Evolutionary conservation across 2,797 vertebrate genomes (phyloP), one percentile per base, ranked within the genome.

Genomic region (Thamnophis elegans): DNA sequence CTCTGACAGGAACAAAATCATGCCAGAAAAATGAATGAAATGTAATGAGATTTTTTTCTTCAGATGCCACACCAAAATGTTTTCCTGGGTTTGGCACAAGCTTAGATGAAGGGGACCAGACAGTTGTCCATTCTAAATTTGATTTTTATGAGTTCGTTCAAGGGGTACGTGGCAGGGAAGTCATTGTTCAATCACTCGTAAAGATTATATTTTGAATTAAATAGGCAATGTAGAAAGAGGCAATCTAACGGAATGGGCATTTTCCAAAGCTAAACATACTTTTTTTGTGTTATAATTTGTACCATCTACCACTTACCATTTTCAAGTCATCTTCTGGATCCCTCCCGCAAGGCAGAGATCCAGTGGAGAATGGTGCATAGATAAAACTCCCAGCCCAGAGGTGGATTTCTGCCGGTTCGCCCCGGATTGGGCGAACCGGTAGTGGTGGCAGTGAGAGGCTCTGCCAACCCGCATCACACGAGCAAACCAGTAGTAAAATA

Each of bases 1-100:
- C 93, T 89, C 94, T 96, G 95, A 97, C 93, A 96, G 94, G 90
- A 97, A 95, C 94, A 95, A 94, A 94, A 90, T 93, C 95, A 91
- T 93, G 94, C 94, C 95, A 97, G 97, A 94, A 95, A 93, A 97
- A 95, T n/a, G 95, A 96, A 93, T 93, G 93, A 95, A 96, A 96
- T 95, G 94, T 95, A 96, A 97, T 96, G 94, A 97, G 95, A 95
- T 96, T 93, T 94, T 95, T 91, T 95, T 90, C 89, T 92, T 95
- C 93, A 90, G 91, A 95, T 96, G 87, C 47, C 96, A 95, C 94
- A 94, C 92, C 89, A 73, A 95, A 97, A 94, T 92, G 91, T 91
- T 95, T 94, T 95, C 85, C 89, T 93, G 91, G 73, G 28, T 89
- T 95, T 95, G 94, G 90, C 91, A 94, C 85, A 0, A 89, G 22